Evolutionary conservation across 2,888 invertebrate species (phyloP).

Genomic region (Lepidocyrtinus sp.): DNA sequence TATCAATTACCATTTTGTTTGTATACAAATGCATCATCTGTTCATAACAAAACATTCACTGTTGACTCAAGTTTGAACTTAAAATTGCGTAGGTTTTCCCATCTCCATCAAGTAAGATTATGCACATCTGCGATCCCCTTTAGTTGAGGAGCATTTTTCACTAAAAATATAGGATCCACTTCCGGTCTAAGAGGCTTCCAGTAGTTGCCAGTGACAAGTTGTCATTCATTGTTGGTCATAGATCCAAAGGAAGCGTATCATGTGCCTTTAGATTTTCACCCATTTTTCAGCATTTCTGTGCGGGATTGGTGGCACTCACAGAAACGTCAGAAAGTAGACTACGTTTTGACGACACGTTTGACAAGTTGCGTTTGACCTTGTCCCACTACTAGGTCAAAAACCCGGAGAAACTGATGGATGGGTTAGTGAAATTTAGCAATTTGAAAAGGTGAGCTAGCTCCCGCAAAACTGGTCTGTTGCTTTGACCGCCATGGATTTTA

Average conservation of each 20-base stretch:
- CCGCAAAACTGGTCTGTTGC: slow-evolving; percentile 61
- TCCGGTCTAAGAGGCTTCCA: not conserved
- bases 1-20: slow-evolving; percentile 22
- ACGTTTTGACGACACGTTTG: slow-evolving; percentile 25
- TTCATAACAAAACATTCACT: slow-evolving; percentile 17
- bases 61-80: not conserved
- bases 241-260: slow-evolving; percentile 32
- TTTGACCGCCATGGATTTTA: slow-evolving; percentile 65
- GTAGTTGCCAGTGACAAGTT: slow-evolving; percentile 36
- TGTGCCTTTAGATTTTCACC: slow-evolving; percentile 18
- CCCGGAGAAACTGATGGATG: slow-evolving; percentile 49
- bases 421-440: slow-evolving; percentile 43
- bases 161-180: not conserved
- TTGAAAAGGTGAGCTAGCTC: slow-evolving; percentile 55
- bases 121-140: not conserved
- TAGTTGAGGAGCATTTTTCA: not conserved
- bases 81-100: not conserved
- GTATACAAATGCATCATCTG: slow-evolving; percentile 42
- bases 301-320: not conserved
- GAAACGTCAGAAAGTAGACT: not conserved
- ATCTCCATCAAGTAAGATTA: not conserved
- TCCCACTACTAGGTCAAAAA: slow-evolving; percentile 50
- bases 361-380: slow-evolving; percentile 48
- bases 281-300: slow-evolving; percentile 21
- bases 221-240: slow-evolving; percentile 53